Base-by-base conservation (phyloP, 2,888 invertebrate species). In the Sturmia bella region DNA sequence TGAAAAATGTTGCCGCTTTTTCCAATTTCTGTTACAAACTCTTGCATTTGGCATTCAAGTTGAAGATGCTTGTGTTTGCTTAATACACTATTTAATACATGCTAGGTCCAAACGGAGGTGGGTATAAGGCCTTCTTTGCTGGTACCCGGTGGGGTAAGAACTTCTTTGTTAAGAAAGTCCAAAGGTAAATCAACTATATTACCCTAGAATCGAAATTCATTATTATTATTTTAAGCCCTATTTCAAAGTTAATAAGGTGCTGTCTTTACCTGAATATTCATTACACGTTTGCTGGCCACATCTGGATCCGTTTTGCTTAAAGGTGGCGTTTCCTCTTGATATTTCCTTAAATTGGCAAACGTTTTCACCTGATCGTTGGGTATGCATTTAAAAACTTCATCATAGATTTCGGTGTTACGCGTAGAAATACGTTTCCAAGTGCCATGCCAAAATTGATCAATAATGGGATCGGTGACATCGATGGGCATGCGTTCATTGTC, bases 111-210 rank as follows among this genome's bases (percentile, higher is more conserved):
- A 19, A 99, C 92, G 1, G 96, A 93, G 37, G 96, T 96, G 3
- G 99, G 99, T 93, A 98, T 94, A 87, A 99, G 94, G 59, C 97
- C 97, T 90, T 99, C 98, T 90, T 96, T 96, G 19, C 96, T 95
- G 15, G 94, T 94, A 48, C 94, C 93, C 68, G 95, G 94, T 7
- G 98, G 98, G 17, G 96, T 96, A 52, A 98, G 92, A 52, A 93
- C 93, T 91, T 98, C 98, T 85, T 96, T 94, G 87, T 94, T 93
- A n/a, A 99, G 93, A 91, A 99, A 99, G 79, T 96, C 93, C 66
- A 98, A 91, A 0, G 99, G 99, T 89, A 98, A 92, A 85, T 97
- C 93, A 0, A 99, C 99, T 75, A 99, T 89, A 90, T 95, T 93
- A 0, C 98, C 99, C 93, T 95, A 72, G 66, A 87, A 84, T 50